phyloP scores from a whole-genome alignment of 1,140 invertebrate species.

The Microplitis demolitor region DNA sequence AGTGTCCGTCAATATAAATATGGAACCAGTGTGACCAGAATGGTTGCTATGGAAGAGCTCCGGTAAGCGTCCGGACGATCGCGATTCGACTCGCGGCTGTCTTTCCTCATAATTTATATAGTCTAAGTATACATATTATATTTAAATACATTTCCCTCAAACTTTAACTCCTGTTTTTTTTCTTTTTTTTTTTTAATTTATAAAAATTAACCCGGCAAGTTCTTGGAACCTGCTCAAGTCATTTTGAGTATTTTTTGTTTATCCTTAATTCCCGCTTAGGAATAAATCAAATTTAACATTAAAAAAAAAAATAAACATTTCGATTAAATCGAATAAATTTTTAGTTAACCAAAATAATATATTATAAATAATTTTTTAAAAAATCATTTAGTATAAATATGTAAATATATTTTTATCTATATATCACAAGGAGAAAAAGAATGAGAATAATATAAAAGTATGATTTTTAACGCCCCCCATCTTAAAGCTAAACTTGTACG shows the following conservation, averaged over 20 bases:
- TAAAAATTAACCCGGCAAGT: background rate
- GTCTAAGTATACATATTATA: background rate
- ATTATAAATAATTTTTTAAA: too few species aligned
- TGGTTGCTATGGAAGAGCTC: conserved; percentile 63
- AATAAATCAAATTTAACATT: background rate
- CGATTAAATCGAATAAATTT: conserved; percentile 23
- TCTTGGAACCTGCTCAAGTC: background rate
- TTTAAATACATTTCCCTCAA: too few species aligned
- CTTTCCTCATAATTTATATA: conserved; percentile 9
- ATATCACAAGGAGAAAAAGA: conserved; percentile 17
- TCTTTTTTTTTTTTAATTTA: too few species aligned
- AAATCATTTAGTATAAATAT: too few species aligned
- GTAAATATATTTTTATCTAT: background rate
- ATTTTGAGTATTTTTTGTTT: background rate
- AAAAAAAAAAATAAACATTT: conserved; percentile 20
- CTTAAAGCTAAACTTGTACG: conserved; percentile 24
- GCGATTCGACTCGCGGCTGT: conserved; percentile 48
- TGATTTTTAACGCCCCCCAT: background rate
- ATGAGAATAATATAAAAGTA: background rate
- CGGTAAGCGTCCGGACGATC: conserved; percentile 46
- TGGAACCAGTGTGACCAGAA: conserved; percentile 64
- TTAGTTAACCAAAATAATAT: background rate
- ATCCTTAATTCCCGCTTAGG: conserved; percentile 2
- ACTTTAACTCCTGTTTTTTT: too few species aligned
- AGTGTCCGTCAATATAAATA: conserved; percentile 56